Evolutionary conservation across 2,888 invertebrate genomes (phyloP).

Genomic region (Hydrotaea cyrtoneurina): DNA sequence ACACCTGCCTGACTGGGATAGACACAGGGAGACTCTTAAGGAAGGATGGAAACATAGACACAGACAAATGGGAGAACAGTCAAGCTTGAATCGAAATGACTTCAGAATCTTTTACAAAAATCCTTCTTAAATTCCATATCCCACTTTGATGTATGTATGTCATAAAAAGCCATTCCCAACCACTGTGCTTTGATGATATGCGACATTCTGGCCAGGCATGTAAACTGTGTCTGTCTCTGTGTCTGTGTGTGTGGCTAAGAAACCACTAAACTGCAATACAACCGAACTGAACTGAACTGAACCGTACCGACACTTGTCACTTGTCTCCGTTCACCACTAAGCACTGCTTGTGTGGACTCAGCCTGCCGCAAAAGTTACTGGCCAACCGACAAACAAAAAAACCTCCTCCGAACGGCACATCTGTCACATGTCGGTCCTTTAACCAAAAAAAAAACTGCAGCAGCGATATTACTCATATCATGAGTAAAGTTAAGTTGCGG

Average conservation of each 20-base stretch:
- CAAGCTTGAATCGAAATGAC: too few relatives aligned
- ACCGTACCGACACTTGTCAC: background rate
- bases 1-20: too few relatives aligned
- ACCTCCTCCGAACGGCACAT: background rate
- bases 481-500: background rate
- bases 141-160: too few relatives aligned
- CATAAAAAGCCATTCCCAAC: too few relatives aligned
- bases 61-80: too few relatives aligned
- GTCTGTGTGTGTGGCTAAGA: conserved; percentile 56
- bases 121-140: too few relatives aligned
- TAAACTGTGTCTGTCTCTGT: too few relatives aligned
- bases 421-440: conserved; percentile 19
- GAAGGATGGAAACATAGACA: too few relatives aligned
- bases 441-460: background rate
- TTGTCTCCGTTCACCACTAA: background rate
- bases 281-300: background rate
- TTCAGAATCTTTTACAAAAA: too few relatives aligned
- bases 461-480: background rate
- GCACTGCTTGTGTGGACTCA: background rate
- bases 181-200: background rate
- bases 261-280: conserved; percentile 62
- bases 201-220: too few relatives aligned
- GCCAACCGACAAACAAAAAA: too few relatives aligned
- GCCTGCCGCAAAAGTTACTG: background rate
- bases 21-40: too few relatives aligned